Evolutionary conservation across 2,888 invertebrate species (phyloP).

Genomic region (Eristalis intricaria): DNA sequence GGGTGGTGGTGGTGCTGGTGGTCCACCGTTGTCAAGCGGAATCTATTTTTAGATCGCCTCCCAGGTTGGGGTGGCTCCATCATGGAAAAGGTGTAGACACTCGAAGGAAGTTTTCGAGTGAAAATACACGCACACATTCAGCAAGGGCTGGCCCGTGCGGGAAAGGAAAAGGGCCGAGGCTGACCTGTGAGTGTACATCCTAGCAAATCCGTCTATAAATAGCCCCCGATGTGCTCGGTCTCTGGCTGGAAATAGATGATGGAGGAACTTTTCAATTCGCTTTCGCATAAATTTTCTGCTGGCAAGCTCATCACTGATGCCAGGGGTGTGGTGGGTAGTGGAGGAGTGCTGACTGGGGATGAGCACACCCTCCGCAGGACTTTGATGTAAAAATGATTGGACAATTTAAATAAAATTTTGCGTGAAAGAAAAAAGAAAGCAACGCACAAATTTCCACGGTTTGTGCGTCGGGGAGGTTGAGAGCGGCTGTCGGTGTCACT

Average conservation of each 20-base stretch:
- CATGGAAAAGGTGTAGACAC: conserved; percentile 41
- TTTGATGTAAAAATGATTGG: conserved; percentile 44
- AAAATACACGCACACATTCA: conserved; percentile 7
- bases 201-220: conserved; percentile 34
- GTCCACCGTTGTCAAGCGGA: conserved; percentile 1
- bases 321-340: not conserved
- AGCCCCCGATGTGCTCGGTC: conserved; percentile 25
- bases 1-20: not conserved
- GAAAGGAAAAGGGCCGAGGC: not conserved
- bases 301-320: not conserved
- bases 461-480: too few relatives aligned
- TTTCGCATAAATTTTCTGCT: conserved; percentile 8
- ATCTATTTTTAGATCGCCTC: conserved; percentile 46
- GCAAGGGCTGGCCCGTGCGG: not conserved
- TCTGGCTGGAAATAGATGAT: conserved; percentile 30
- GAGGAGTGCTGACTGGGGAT: not conserved
- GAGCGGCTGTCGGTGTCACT: not conserved
- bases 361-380: conserved; percentile 2
- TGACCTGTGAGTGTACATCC: not conserved
- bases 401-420: conserved; percentile 34
- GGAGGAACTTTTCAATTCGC: conserved; percentile 31
- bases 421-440: not conserved
- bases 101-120: conserved; percentile 3
- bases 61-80: not conserved
- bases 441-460: not conserved